These are phyloP conservation scores for Mus caroli DNA, from an alignment of 2,797 vertebrate species.

Conservation along the genomic window DNA sequence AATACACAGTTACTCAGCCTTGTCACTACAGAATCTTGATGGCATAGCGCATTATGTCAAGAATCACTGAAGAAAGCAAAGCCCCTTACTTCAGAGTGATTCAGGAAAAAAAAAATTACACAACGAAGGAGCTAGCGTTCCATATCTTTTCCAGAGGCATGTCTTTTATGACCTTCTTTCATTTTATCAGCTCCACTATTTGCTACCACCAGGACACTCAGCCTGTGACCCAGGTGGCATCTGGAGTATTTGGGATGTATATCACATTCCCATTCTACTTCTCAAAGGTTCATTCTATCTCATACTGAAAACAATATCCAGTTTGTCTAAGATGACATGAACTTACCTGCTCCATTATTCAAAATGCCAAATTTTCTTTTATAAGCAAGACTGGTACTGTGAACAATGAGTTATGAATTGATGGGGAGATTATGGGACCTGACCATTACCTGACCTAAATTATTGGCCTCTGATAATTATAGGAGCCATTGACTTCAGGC, in stretches of 20 bases:
- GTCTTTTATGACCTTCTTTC: neutral
- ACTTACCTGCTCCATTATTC: neutral
- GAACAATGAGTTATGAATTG: too few relatives aligned
- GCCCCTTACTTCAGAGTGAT: neutral
- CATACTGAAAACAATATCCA: neutral
- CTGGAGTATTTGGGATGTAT: neutral
- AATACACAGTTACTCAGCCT: neutral
- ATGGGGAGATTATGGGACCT: too few relatives aligned
- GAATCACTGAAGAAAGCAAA: neutral
- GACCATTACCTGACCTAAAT: neutral
- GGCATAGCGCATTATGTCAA: neutral
- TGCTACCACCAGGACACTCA: too few relatives aligned
- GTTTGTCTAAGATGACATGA: too few relatives aligned
- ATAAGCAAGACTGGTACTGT: neutral
- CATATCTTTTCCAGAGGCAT: neutral
- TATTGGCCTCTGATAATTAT: neutral
- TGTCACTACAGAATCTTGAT: neutral
- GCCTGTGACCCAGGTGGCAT: neutral
- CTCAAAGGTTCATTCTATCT: neutral
- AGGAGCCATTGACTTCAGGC: neutral
- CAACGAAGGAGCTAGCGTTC: neutral
- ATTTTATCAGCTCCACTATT: neutral
- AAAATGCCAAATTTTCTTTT: neutral
- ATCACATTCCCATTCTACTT: neutral
- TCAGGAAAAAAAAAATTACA: neutral